Evolutionary conservation across 2,888 invertebrate species (phyloP).

Genomic region (Steinernema hermaphroditum): DNA sequence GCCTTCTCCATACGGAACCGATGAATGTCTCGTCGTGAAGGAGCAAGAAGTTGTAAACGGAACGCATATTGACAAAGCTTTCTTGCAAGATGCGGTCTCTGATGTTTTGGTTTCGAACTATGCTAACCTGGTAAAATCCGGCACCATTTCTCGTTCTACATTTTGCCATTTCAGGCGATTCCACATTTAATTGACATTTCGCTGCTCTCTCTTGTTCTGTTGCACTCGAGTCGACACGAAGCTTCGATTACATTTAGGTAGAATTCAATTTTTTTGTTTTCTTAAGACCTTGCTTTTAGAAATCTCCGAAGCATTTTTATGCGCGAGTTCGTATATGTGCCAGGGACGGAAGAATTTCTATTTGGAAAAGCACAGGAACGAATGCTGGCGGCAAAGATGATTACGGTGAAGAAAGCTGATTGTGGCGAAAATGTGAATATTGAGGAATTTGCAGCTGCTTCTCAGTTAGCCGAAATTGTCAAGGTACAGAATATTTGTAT

Average conservation of each 20-base stretch:
- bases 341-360: not conserved
- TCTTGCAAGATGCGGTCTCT: not conserved
- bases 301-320: not conserved
- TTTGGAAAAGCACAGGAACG: not conserved
- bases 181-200: not conserved
- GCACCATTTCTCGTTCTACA: not conserved
- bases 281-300: not conserved
- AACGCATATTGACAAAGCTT: not conserved
- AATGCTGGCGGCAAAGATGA: not conserved
- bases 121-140: not conserved
- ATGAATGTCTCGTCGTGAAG: not conserved
- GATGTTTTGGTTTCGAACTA: not conserved
- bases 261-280: not conserved
- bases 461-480: not conserved
- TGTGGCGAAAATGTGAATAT: not conserved
- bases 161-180: not conserved
- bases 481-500: not conserved
- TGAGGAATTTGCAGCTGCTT: not conserved
- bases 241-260: not conserved
- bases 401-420: not conserved
- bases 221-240: not conserved
- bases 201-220: not conserved
- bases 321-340: slow-evolving; percentile 5
- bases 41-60: not conserved
- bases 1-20: not conserved